A percentile compares a stretch with the other conserved stretches of the same genome.
phyloP scores from a whole-genome alignment of 2,113 vertebrate species.

The Anseranas semipalmata region DNA sequence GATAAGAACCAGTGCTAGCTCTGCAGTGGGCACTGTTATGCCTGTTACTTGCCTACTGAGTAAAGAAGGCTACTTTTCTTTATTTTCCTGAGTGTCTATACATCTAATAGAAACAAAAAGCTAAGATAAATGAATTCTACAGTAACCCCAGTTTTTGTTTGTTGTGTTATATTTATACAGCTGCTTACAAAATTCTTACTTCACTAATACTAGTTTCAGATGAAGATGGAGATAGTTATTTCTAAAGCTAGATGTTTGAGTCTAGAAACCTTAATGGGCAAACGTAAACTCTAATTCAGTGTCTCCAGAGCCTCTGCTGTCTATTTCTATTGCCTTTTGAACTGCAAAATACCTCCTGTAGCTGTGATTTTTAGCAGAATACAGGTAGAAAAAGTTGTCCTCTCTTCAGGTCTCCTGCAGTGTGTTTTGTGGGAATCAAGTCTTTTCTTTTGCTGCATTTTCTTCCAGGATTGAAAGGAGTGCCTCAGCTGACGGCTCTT shows the following conservation, averaged over 20 bases:
- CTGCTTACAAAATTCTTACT: not conserved
- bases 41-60: not conserved
- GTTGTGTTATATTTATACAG: not conserved
- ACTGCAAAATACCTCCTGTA: not conserved
- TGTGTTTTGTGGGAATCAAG: not conserved
- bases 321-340: not conserved
- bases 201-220: not conserved
- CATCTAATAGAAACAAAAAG: not conserved
- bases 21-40: not conserved
- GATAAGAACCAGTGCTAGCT: not conserved
- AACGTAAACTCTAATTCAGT: not conserved
- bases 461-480: not conserved
- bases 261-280: not conserved
- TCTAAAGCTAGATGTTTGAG: not conserved
- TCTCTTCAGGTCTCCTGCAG: not conserved
- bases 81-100: not conserved
- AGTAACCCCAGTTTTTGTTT: not conserved
- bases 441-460: not conserved
- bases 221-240: not conserved
- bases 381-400: conserved; percentile 1
- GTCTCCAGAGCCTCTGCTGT: not conserved
- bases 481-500: not conserved
- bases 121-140: not conserved
- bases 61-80: not conserved
- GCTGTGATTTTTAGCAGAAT: not conserved